phyloP scores from a whole-genome alignment of 2,113 vertebrate genomes.

The Deroptyus accipitrinus region DNA sequence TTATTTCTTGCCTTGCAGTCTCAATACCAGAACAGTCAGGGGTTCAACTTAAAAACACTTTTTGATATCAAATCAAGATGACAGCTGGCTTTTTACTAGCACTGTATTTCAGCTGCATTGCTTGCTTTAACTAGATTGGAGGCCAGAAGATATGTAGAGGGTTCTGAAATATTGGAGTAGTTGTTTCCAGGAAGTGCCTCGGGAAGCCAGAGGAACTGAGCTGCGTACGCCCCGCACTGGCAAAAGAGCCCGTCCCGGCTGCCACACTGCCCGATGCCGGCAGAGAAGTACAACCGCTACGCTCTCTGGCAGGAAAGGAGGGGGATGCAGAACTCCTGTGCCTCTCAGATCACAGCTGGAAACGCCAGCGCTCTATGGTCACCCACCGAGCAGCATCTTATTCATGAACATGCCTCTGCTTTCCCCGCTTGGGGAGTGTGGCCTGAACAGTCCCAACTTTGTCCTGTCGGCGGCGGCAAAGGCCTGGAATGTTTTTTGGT shows the following conservation, averaged over 20 bases:
- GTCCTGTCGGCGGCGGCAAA: background rate
- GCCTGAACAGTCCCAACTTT: background rate
- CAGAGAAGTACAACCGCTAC: background rate
- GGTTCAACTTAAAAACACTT: background rate
- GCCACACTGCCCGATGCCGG: background rate
- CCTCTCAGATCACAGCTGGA: background rate
- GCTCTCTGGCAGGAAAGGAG: background rate
- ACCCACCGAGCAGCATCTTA: background rate
- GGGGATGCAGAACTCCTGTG: background rate
- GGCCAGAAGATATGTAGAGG: background rate
- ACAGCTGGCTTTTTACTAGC: background rate
- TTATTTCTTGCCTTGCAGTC: background rate
- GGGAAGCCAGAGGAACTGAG: background rate
- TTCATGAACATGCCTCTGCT: background rate
- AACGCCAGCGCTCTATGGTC: no score
- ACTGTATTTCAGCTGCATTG: background rate
- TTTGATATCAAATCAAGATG: background rate
- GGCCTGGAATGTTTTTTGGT: background rate
- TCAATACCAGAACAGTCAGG: background rate
- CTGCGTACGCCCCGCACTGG: background rate
- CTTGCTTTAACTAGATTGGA: background rate
- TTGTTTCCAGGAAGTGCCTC: background rate
- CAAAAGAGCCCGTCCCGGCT: background rate
- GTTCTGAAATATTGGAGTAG: background rate
- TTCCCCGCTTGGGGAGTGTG: background rate